phyloP scores from a whole-genome alignment of 2,888 invertebrate species.

The Cryptocheilus praepositus region DNA sequence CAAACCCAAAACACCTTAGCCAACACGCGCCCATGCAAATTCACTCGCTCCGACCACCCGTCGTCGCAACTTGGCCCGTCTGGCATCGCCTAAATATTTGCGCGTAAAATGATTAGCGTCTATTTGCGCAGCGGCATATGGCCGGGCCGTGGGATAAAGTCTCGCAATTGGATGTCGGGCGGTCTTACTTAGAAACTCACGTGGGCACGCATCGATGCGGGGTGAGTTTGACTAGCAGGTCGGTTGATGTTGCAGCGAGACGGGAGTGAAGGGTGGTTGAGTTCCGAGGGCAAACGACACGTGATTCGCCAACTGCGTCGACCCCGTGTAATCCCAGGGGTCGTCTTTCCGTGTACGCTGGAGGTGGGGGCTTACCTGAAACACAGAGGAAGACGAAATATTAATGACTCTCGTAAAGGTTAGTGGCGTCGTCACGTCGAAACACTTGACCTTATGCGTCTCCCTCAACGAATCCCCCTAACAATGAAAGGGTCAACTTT shows the following conservation, averaged over 20 bases:
- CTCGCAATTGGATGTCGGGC: background rate
- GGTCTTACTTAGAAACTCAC: conserved; percentile 19
- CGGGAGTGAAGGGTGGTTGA: background rate
- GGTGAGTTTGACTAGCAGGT: conserved; percentile 3
- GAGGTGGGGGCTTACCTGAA: conserved; percentile 48
- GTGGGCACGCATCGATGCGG: conserved; percentile 2
- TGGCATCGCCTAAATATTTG: too few species aligned
- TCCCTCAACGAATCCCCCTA: conserved; percentile 25
- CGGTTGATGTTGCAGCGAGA: background rate
- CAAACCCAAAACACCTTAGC: too few species aligned
- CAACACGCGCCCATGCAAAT: too few species aligned
- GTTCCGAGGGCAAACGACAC: conserved; percentile 12
- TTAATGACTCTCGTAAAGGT: conserved; percentile 51
- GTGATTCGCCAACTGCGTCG: conserved; percentile 26
- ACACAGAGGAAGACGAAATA: conserved; percentile 48
- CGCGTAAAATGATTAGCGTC: too few species aligned
- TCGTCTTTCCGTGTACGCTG: conserved; percentile 21
- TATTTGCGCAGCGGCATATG: too few species aligned
- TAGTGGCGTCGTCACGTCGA: conserved; percentile 38
- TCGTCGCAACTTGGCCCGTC: too few species aligned
- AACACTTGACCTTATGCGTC: conserved; percentile 49
- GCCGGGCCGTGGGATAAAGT: background rate
- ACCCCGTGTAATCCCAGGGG: conserved; percentile 17
- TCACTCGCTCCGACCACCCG: too few species aligned
- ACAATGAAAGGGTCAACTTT: background rate